Evolutionary conservation across 2,797 vertebrate species (phyloP).

Genomic region (Gadopsis marmoratus): DNA sequence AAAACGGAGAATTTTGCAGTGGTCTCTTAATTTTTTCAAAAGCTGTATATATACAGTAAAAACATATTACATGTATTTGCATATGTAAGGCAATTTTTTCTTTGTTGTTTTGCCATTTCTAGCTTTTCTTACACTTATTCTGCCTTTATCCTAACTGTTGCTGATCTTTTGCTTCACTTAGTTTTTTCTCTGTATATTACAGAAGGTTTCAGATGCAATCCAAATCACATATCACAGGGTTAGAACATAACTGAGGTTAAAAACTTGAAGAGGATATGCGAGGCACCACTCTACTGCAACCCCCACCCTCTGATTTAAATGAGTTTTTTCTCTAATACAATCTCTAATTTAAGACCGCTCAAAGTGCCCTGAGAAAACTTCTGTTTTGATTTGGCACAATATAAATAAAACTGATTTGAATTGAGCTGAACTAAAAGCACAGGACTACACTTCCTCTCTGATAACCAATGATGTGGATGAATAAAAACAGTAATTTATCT

Average conservation of each 20-base stretch:
- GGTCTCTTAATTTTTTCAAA: too few species aligned
- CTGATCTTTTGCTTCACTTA: background rate
- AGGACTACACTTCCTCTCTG: background rate
- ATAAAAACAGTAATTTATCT: background rate
- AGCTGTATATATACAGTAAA: too few species aligned
- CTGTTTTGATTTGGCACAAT: too few species aligned
- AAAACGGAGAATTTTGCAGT: too few species aligned
- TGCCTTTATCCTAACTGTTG: background rate
- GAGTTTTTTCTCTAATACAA: background rate
- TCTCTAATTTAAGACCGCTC: background rate
- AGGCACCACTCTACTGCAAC: background rate
- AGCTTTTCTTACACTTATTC: too few species aligned
- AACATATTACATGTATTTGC: too few species aligned
- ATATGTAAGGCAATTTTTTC: too few species aligned
- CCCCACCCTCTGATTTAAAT: background rate
- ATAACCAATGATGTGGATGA: conserved; percentile 8
- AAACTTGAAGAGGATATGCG: conserved; percentile 6
- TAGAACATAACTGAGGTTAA: background rate
- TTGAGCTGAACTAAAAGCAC: too few species aligned
- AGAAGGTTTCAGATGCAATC: background rate
- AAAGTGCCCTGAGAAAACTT: too few species aligned
- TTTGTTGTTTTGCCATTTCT: too few species aligned
- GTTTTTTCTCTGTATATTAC: background rate
- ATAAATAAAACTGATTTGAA: too few species aligned
- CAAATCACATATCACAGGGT: background rate